Base-by-base conservation (phyloP, 2,113 vertebrate genomes). In the Shinisaurus crocodilurus region DNA sequence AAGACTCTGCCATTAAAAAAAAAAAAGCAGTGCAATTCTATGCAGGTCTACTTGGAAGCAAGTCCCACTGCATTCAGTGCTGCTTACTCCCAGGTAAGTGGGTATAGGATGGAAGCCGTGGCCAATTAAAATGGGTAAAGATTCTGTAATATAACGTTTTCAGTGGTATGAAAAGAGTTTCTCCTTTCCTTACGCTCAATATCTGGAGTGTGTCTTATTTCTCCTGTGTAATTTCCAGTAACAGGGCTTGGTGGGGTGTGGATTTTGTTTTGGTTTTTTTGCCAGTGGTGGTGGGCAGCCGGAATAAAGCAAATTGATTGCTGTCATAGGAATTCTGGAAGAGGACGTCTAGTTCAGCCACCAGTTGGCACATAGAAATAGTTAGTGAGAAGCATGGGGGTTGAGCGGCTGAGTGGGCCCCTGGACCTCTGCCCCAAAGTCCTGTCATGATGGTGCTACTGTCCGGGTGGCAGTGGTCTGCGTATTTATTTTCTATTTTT, bases 381-480 rank as follows among this genome's bases (percentile, higher is more conserved):
- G 20, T 20, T 18, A 80, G 57, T 72, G 60, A 29, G 85, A 27
- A 15, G 3, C 1, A 0, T 72, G 85, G 65, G n/a, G 32, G 25
- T 85, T 90, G 94, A 91, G 54, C 87, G 89, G 54, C 54, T 12
- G 7, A 12, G 54, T 54, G 54, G 54, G 54, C 54, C 60, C 3
- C 60, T 23, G 60, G 60, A 20, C 60, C 18, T 63, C 20, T 63
- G 60, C 50, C 50, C 50, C 50, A 54, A 54, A 54, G 50, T 54
- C 50, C 10, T 20, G 12, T 18, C 60, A 20, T 20, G 60, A 23
- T 23, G 60, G 60, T 23, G 60, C 16, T 2, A 20, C 60, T 3
- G 5, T 54, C 50, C 1, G 50, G 9, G 1, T 54, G 9, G 50
- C 50, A 54, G 12, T 54, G 50, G 50, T 12, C 50, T 54, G 50